Conservation (phyloP, 2,888 invertebrate genomes). For the Dryobota labecula region DNA sequence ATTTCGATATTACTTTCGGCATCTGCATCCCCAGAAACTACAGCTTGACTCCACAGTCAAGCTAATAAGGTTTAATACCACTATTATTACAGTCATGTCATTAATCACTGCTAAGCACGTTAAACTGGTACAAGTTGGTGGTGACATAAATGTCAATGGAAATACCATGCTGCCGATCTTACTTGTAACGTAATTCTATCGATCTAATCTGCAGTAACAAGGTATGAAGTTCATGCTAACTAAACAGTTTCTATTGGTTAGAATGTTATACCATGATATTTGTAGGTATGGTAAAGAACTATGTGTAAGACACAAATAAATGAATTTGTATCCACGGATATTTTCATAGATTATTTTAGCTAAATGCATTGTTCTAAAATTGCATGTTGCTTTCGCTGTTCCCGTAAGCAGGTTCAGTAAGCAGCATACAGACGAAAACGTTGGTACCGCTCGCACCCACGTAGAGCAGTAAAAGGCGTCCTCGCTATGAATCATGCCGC, state of each 20-base stretch:
- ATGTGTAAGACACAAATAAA: not conserved
- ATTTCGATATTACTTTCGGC: not conserved
- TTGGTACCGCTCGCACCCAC: not conserved
- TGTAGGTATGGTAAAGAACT: not conserved
- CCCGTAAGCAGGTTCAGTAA: not conserved
- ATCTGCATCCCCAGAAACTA: not conserved
- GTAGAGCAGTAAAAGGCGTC: not conserved
- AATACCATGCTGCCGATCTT: not conserved
- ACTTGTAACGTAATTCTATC: not conserved
- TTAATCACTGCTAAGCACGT: not conserved
- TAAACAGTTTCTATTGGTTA: not conserved
- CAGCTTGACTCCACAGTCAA: no score
- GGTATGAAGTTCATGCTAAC: not conserved
- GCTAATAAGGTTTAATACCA: no score
- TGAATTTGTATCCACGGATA: not conserved
- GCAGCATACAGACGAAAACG: not conserved
- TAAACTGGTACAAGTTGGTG: not conserved
- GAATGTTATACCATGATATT: not conserved
- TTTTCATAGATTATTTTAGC: not conserved
- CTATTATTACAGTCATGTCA: not conserved
- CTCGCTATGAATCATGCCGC: no score
- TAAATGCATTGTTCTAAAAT: not conserved
- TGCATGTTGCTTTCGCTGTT: not conserved
- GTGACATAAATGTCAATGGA: not conserved
- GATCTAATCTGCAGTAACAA: not conserved